A percentile compares a stretch with the other conserved stretches of the same genome.
These are phyloP conservation scores for Caenorhabditis japonica DNA, from an alignment of 2,888 invertebrate genomes.

Conservation along the genomic window DNA sequence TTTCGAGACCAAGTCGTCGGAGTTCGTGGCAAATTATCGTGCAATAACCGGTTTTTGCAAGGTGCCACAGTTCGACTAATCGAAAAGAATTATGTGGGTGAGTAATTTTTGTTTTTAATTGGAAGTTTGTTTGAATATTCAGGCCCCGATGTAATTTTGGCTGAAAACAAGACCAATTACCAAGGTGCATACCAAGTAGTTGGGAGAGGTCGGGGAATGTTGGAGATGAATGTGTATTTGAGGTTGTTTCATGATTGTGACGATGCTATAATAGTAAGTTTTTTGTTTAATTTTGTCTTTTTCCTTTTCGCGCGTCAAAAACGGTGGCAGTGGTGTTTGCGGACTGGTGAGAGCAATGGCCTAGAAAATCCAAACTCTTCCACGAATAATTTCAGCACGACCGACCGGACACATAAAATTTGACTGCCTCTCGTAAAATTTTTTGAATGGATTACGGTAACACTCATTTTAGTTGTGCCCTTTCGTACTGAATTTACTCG, in stretches of 20 bases:
- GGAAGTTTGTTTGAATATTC: constrained; percentile 1
- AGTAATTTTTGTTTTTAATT: constrained; percentile 15
- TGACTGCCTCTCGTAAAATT: too few species aligned
- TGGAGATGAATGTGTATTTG: constrained; percentile 63
- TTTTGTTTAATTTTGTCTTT: too few species aligned
- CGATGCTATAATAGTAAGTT: constrained; percentile 54
- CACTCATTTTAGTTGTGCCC: too few species aligned
- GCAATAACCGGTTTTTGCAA: constrained; percentile 60
- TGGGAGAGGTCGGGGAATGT: constrained; percentile 61
- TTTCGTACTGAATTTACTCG: too few species aligned
- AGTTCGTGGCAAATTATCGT: constrained; percentile 62
- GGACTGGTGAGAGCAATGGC: too few species aligned
- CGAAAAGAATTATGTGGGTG: constrained; percentile 67
- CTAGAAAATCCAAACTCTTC: too few species aligned
- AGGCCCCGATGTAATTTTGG: constrained; percentile 68
- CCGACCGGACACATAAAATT: too few species aligned
- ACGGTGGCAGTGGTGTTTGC: too few species aligned
- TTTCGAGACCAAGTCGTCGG: constrained; percentile 68
- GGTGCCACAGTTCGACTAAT: constrained; percentile 62
- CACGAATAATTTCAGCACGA: too few species aligned
- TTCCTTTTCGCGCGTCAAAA: too few species aligned
- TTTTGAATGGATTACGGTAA: too few species aligned
- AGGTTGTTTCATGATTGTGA: constrained; percentile 63
- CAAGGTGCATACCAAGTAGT: constrained; percentile 64
- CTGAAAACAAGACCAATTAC: constrained; percentile 60